Evolutionary conservation across 2,113 vertebrate genomes (phyloP).

Genomic region (Capra hircus): DNA sequence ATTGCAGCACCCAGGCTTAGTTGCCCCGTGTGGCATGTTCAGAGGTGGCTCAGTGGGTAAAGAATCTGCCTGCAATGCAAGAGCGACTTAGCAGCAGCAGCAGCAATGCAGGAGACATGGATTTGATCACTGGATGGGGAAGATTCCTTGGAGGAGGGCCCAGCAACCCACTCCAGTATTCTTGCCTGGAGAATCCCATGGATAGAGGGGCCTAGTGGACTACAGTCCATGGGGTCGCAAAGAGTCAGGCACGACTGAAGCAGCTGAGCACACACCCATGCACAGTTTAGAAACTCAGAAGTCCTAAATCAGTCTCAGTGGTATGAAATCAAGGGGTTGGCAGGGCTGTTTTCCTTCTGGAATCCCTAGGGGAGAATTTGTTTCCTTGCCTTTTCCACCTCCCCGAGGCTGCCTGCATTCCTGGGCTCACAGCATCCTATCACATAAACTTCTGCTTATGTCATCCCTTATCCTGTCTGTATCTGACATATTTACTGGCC

Average conservation of each 20-base stretch:
- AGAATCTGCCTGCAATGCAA: background rate
- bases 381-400: background rate
- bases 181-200: background rate
- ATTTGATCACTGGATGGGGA: background rate
- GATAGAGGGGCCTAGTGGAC: background rate
- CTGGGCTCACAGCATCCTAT: accelerated
- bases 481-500: background rate
- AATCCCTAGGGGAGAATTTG: background rate
- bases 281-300: background rate
- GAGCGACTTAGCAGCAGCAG: background rate
- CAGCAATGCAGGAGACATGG: background rate
- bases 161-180: background rate
- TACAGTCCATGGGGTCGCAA: background rate
- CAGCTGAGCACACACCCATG: background rate
- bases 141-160: background rate
- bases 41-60: background rate
- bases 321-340: background rate
- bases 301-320: background rate
- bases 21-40: background rate
- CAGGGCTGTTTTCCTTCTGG: background rate
- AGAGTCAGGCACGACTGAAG: background rate
- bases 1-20: background rate
- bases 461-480: background rate
- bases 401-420: background rate
- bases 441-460: background rate